A percentile compares a stretch with the other conserved stretches of the same genome.
Evolutionary conservation across 2,113 vertebrate species (phyloP).

Genomic region (Chiloscyllium plagiosum): DNA sequence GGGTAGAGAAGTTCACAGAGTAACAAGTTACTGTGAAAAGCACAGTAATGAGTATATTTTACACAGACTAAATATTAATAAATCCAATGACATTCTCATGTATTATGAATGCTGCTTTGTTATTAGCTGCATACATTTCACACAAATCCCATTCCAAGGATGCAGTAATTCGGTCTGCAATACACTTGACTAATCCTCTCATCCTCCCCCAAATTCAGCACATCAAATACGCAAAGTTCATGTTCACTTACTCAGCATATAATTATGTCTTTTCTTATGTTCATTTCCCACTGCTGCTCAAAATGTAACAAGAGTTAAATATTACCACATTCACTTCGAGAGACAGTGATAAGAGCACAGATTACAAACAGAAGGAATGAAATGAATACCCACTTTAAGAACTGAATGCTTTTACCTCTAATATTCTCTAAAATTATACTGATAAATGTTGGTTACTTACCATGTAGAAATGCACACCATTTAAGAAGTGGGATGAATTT

Average conservation of each 20-base stretch:
- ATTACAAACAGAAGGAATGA: not conserved
- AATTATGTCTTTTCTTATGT: not conserved
- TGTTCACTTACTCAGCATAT: not conserved
- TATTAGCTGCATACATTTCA: not conserved
- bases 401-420: not conserved
- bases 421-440: not conserved
- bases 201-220: not conserved
- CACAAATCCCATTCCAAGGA: not conserved
- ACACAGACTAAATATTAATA: not conserved
- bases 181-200: not conserved
- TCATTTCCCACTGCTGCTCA: not conserved
- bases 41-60: not conserved
- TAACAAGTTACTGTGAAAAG: not conserved
- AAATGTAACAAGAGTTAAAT: not conserved
- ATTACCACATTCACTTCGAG: not conserved
- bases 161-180: not conserved
- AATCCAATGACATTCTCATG: not conserved
- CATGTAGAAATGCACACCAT: not conserved
- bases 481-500: too few species aligned
- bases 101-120: not conserved
- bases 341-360: not conserved
- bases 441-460: not conserved
- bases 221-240: not conserved
- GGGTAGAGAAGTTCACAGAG: not conserved
- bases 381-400: not conserved